phyloP scores from a whole-genome alignment of 2,113 vertebrate species.

The Pelobates fuscus region DNA sequence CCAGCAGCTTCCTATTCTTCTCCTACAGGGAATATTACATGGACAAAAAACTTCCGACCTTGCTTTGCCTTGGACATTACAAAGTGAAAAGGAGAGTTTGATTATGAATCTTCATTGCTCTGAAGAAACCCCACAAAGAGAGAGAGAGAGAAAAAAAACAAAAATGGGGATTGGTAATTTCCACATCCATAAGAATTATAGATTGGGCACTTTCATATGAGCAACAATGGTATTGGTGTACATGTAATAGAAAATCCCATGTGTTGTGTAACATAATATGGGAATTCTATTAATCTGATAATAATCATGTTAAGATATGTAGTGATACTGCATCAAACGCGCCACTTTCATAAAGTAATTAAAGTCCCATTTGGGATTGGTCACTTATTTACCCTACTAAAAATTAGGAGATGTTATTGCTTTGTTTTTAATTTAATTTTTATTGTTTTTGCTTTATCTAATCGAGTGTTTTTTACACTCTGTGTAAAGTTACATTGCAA shows the following conservation, averaged over 20 bases:
- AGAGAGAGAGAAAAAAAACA: no score
- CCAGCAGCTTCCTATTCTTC: slow-evolving; percentile 13
- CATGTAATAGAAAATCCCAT: background rate
- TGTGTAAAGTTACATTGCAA: background rate
- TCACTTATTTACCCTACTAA: slow-evolving; percentile 9
- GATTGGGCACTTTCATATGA: background rate
- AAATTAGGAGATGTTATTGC: background rate
- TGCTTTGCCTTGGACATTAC: background rate
- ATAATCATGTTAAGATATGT: background rate
- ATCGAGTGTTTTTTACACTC: background rate
- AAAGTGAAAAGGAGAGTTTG: background rate
- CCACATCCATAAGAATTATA: no score
- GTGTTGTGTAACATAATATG: background rate
- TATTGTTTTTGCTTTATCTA: background rate
- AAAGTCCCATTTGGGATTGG: background rate
- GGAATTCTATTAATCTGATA: background rate
- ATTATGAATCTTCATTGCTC: background rate
- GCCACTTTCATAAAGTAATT: slow-evolving; percentile 15
- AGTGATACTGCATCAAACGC: background rate
- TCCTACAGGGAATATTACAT: background rate
- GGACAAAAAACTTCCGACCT: background rate
- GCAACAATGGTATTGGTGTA: background rate
- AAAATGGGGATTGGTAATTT: no score
- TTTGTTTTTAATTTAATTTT: background rate
- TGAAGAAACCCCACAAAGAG: background rate